A percentile compares a stretch with the other conserved stretches of the same genome.
phyloP scores from a whole-genome alignment of 2,888 invertebrate species.

The Pristionchus entomophagus region DNA sequence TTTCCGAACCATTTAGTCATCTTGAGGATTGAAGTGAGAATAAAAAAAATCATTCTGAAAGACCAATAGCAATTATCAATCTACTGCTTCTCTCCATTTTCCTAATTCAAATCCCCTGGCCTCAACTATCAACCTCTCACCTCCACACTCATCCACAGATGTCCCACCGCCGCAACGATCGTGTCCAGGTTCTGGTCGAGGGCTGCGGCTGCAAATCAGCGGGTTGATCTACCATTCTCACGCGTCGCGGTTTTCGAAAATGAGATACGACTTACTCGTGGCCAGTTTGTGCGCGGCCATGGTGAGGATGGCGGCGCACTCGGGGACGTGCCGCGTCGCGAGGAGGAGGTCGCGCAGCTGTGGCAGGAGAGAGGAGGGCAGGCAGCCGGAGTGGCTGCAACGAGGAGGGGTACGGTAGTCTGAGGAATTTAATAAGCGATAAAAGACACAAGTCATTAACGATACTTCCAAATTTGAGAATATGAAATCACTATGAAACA shows the following conservation, averaged over 20 bases:
- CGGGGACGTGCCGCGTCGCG: background rate
- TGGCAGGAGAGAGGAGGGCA: background rate
- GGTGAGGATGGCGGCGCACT: background rate
- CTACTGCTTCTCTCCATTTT: too few species aligned
- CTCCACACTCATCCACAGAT: slow-evolving; percentile 41
- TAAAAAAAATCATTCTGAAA: too few species aligned
- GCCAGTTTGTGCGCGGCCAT: background rate
- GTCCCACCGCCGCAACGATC: slow-evolving; percentile 23
- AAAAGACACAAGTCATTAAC: too few species aligned
- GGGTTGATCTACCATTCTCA: too few species aligned
- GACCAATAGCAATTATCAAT: too few species aligned
- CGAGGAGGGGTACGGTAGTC: background rate
- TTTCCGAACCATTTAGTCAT: too few species aligned
- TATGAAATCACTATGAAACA: too few species aligned
- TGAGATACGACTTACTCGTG: background rate
- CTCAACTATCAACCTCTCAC: background rate
- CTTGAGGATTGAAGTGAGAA: too few species aligned
- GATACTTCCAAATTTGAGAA: too few species aligned
- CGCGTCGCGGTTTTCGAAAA: background rate
- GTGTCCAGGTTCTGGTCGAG: slow-evolving; percentile 28
- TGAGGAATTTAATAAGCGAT: too few species aligned
- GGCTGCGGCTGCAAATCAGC: slow-evolving; percentile 27
- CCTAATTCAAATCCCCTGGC: too few species aligned
- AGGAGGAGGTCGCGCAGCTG: background rate
- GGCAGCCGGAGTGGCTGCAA: background rate